Percentiles rank a stretch among this genome's conserved stretches.
These are phyloP conservation scores for Tethya wilhelma DNA, from an alignment of 37 sponge, comb jelly and placozoan species.

Conservation along the genomic window DNA sequence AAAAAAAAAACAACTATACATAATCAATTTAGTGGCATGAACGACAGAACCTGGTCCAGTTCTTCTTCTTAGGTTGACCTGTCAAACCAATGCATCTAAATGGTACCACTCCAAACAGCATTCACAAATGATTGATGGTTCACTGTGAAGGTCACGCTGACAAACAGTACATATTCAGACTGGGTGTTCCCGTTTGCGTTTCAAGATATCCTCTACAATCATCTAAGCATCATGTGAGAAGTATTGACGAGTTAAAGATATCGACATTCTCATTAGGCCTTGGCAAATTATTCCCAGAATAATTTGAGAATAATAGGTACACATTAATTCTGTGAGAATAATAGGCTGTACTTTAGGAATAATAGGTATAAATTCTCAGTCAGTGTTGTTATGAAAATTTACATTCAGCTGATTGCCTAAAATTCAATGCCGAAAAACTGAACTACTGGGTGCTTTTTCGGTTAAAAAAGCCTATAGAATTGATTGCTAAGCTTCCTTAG, in stretches of 20 bases:
- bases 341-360: too few relatives aligned
- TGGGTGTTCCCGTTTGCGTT: background rate
- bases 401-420: too few relatives aligned
- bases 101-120: conserved; percentile 9
- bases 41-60: conserved; percentile 25
- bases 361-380: too few relatives aligned
- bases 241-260: conserved; percentile 1
- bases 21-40: conserved; percentile 10
- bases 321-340: too few relatives aligned
- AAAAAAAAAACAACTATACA: too few relatives aligned
- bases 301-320: too few relatives aligned
- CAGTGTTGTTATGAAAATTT: too few relatives aligned
- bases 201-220: conserved; percentile 8
- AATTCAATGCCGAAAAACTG: too few relatives aligned
- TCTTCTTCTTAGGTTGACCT: background rate
- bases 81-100: conserved; percentile 25
- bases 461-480: too few relatives aligned
- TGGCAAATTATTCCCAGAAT: too few relatives aligned
- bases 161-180: conserved; percentile 13
- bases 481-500: too few relatives aligned
- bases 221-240: conserved; percentile 44
- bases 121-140: conserved; percentile 24
- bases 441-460: too few relatives aligned
- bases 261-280: conserved; percentile 56
- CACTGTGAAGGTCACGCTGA: conserved; percentile 22